Evolutionary conservation across 2,113 vertebrate species (phyloP).

Genomic region (Nothoprocta pentlandii): DNA sequence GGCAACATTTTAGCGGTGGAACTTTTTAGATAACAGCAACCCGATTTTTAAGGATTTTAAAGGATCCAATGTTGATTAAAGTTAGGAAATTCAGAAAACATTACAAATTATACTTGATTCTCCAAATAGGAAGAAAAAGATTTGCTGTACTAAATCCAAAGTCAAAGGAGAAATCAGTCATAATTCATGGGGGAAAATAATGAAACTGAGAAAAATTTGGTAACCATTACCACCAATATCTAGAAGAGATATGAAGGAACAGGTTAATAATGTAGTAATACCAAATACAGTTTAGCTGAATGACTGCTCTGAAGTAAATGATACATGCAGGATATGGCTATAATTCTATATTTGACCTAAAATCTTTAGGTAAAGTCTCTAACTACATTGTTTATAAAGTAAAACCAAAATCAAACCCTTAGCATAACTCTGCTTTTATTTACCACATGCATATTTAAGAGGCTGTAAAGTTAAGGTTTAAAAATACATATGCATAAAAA

Average conservation of each 20-base stretch:
- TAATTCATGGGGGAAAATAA: not conserved
- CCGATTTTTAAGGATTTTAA: not conserved
- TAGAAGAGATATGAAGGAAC: not conserved
- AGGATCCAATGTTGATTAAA: not conserved
- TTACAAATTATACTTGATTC: not conserved
- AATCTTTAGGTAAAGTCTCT: not conserved
- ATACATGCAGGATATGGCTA: not conserved
- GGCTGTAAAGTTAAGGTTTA: not conserved
- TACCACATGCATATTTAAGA: not conserved
- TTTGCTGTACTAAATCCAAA: not conserved
- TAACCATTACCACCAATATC: not conserved
- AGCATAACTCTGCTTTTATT: not conserved
- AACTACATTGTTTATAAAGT: not conserved
- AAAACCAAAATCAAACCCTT: not conserved
- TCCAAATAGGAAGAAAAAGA: not conserved
- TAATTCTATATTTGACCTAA: not conserved
- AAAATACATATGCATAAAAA: not conserved
- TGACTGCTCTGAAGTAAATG: not conserved
- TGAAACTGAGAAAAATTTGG: not conserved
- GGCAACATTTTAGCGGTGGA: not conserved
- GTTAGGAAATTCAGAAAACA: not conserved
- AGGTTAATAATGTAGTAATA: conserved; percentile 30
- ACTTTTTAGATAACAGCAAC: not conserved
- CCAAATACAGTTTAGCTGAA: not conserved
- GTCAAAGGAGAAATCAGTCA: not conserved